phyloP scores from a whole-genome alignment of 2,888 invertebrate genomes.

The Amaurobius ferox region DNA sequence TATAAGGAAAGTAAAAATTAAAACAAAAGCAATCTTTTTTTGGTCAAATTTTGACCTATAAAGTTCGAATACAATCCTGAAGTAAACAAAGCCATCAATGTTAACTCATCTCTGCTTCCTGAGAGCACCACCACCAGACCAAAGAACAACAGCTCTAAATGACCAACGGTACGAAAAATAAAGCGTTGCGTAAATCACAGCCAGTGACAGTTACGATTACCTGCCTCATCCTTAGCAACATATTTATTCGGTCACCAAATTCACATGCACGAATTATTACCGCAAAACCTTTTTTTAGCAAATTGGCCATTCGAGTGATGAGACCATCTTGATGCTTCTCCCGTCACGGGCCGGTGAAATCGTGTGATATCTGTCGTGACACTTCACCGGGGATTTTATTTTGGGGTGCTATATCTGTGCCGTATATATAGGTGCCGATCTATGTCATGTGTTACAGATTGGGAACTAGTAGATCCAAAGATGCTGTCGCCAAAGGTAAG shows the following conservation, averaged over 20 bases:
- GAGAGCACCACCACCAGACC: neutral
- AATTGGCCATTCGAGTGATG: neutral
- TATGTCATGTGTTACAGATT: neutral
- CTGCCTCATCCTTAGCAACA: neutral
- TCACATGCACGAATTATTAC: conserved; percentile 9
- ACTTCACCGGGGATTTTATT: neutral
- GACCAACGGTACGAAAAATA: neutral
- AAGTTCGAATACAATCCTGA: too few species aligned
- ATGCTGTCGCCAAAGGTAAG: conserved; percentile 1
- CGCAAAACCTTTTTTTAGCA: neutral
- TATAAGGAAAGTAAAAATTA: too few species aligned
- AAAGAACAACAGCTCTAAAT: neutral
- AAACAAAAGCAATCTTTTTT: too few species aligned
- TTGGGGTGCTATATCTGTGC: neutral
- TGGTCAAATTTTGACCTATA: too few species aligned
- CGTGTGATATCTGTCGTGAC: neutral
- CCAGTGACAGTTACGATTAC: neutral
- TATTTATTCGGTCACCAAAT: conserved; percentile 5
- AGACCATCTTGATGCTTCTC: neutral
- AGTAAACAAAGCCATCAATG: too few species aligned
- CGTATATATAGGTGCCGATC: neutral
- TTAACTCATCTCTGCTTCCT: too few species aligned
- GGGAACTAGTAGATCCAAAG: neutral
- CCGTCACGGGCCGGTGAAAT: neutral
- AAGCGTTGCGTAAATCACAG: neutral